Evolutionary conservation across 2,888 invertebrate species (phyloP), one percentile per base, ranked within the genome.

Genomic region (Polymixis flavicincta): DNA sequence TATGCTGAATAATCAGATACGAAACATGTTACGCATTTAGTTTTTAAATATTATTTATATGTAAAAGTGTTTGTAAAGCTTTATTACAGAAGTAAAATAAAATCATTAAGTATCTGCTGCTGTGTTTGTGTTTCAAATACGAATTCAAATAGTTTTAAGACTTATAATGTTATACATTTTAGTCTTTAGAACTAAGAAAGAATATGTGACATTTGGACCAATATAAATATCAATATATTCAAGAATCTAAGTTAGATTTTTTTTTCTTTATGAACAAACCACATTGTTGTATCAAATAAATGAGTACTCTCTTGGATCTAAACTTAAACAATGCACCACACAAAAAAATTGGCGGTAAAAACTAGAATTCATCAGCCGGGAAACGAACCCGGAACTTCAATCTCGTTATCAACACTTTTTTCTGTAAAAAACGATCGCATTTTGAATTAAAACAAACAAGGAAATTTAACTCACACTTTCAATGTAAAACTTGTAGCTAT

Each of bases 401-500:
- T 66, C 66, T 71, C 68, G 68, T 76, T 83, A 80, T 54, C 75
- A 80, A 76, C 73, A 82, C 74, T 87, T 85, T 84, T n/a, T 83
- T 82, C 63, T 76, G 59, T 68, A 76, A 86, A 84, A 88, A 84
- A 87, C 85, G 86, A 84, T 68, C 78, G 22, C 74, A 75, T 77
- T 86, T 86, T 80, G 63, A 83, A 80, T 71, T 76, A 78, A 71
- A 79, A 71, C 65, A 71, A 78, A 72, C 69, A 50, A 60, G 7
- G 42, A n/a, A 57, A 37, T 55, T 37, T 45, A 63, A 93, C 95
- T 95, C 84, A 96, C 96, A 76, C 91, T 95, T 74, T 96, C 95
- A 85, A 95, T 87, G 74, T 95, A 96, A 71, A 91, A 91, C 82
- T 95, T 96, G 79, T 95, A 95, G 76, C 90, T 92, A 19, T 95